phyloP scores from a whole-genome alignment of 2,888 invertebrate species.

The Pachliopta kotzebuea region DNA sequence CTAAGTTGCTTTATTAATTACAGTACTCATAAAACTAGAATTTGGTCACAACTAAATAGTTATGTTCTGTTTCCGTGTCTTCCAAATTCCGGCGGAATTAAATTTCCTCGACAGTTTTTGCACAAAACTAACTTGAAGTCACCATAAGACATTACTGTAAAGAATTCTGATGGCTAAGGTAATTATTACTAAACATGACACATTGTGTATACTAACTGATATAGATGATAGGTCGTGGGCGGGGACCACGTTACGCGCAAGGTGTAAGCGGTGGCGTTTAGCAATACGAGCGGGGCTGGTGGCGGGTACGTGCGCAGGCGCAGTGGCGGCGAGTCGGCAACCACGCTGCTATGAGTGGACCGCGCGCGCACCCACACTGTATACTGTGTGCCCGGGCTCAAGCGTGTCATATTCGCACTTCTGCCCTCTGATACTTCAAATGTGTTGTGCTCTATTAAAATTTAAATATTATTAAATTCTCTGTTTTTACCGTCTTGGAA shows the following conservation, averaged over 20 bases:
- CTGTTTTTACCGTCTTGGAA: no score
- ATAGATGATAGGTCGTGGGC: conserved; percentile 54
- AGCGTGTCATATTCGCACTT: conserved; percentile 75
- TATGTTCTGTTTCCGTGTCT: no score
- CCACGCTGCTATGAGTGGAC: conserved; percentile 82
- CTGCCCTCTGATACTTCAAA: conserved; percentile 64
- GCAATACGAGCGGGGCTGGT: conserved; percentile 83
- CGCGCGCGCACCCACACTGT: conserved; percentile 88
- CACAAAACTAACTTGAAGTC: no score
- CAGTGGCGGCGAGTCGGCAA: conserved; percentile 82
- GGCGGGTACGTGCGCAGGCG: conserved; percentile 85
- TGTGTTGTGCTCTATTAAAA: conserved; percentile 64
- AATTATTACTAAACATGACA: no score
- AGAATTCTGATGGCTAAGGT: no score
- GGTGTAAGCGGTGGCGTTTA: conserved; percentile 59
- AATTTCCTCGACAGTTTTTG: no score
- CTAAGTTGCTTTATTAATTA: no score
- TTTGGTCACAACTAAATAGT: no score
- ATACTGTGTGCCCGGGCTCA: conserved; percentile 85
- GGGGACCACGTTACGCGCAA: conserved; percentile 86
- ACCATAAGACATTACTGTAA: no score
- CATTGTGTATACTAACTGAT: conserved; percentile 46
- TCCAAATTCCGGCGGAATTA: no score
- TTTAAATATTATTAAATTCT: neutral
- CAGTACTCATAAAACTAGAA: no score